Base-by-base conservation (phyloP, 1,140 invertebrate species). In the Trachelipus rathkii region DNA sequence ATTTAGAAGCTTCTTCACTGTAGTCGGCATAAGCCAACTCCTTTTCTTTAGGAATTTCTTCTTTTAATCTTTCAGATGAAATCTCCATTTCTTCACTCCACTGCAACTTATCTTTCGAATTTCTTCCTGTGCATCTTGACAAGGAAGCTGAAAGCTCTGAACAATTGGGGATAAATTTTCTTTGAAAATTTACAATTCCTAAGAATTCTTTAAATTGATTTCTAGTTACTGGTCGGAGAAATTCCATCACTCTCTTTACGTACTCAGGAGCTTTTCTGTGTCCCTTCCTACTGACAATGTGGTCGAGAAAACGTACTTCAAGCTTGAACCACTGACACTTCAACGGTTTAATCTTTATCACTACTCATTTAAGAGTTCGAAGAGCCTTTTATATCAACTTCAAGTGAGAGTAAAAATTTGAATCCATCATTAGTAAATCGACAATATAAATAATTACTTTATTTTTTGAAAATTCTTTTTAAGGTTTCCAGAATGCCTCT, bases 1-100 rank as follows among this genome's bases (percentile, higher is more conserved):
- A 46, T 19, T 73, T 73, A 19, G 71, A 8, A 45, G 71, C 71
- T 53, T n/a, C 44, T n/a, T 44, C 24, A 73, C 71, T 73, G 46
- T 46, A 73, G 44, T 73, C 71, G 7, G 43, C 43, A 53, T 73
- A 73, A 73, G 71, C 43, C 44, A 73, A 45, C 24, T 73, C 71
- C 10, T 24, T 10, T 19, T 46, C 71, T n/a, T 73, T 45, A 45
- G 46, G 0, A 23, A 73, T 73, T 19, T 73, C 71, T 19, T 13
- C 5, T 23, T 73, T 73, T 7, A 73, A 53, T 24, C 8, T 44
- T 9, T 44, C 19, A 73, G 46, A 73, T 1, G 44, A 4, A 46
- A 13, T 44, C 15, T 43, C 6, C 71, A 73, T 73, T 46, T 73
- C 44, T 13, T 23, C 45, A 11, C 45, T 73, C 71, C 44, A 73